phyloP scores from a whole-genome alignment of 2,888 invertebrate genomes.

The Synergus japonicus region DNA sequence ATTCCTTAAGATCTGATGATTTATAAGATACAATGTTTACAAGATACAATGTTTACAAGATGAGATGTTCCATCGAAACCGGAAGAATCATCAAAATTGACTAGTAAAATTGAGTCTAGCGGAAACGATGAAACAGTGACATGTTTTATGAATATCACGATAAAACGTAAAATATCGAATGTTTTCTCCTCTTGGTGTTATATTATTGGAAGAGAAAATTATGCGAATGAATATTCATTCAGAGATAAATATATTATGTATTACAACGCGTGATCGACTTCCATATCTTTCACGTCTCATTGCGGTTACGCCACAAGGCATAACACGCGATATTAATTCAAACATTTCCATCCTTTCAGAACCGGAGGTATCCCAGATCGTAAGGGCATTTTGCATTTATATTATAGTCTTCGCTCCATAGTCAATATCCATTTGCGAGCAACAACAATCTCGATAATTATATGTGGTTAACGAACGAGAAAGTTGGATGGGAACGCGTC shows the following conservation, averaged over 20 bases:
- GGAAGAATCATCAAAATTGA: too few species aligned
- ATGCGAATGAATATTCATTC: slow-evolving; percentile 25
- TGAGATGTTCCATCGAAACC: too few species aligned
- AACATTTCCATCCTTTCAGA: slow-evolving; percentile 2
- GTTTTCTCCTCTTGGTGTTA: background rate
- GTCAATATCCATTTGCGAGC: background rate
- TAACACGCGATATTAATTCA: slow-evolving; percentile 9
- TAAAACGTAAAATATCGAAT: too few species aligned
- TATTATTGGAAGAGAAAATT: slow-evolving; percentile 10
- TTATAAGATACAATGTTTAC: too few species aligned
- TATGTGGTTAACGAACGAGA: background rate
- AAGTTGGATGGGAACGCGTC: background rate
- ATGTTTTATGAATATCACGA: too few species aligned
- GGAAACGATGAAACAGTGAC: too few species aligned
- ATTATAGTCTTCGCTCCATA: background rate
- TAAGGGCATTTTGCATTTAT: too few species aligned
- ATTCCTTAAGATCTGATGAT: background rate
- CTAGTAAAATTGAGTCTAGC: too few species aligned
- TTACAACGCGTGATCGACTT: slow-evolving; percentile 4
- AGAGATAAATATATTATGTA: background rate
- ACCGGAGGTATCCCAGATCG: background rate
- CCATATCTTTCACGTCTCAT: background rate
- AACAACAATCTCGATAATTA: background rate
- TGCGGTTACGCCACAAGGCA: slow-evolving; percentile 23
- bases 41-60: too few species aligned